These are phyloP conservation scores for Baronia brevicornis DNA, from an alignment of 2,888 invertebrate genomes.

Conservation along the genomic window DNA sequence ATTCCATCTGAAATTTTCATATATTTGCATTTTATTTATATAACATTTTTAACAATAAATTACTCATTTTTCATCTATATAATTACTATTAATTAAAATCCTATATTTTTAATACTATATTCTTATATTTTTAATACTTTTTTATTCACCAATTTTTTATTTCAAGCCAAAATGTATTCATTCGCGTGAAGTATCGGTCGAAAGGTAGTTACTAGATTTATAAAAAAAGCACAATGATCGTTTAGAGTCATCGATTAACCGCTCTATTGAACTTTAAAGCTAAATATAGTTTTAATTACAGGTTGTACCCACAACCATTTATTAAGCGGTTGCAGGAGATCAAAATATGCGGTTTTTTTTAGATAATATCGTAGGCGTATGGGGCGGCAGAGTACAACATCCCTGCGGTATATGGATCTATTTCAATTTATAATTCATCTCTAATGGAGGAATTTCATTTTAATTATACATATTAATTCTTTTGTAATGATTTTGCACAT, in stretches of 20 bases:
- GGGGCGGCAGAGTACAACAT: slow-evolving; percentile 25
- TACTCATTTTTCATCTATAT: too few species aligned
- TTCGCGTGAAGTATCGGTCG: too few species aligned
- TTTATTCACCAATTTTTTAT: too few species aligned
- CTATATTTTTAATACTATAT: too few species aligned
- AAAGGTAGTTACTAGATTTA: too few species aligned
- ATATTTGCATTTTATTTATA: too few species aligned
- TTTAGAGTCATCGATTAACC: slow-evolving; percentile 43
- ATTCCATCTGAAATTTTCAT: too few species aligned
- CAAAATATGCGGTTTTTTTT: slow-evolving; percentile 52
- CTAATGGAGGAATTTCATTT: slow-evolving; percentile 41
- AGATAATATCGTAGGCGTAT: slow-evolving; percentile 18
- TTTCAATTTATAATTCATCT: slow-evolving; percentile 47
- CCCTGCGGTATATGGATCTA: slow-evolving; percentile 42
- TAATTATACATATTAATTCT: slow-evolving; percentile 50
- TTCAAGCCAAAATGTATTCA: too few species aligned
- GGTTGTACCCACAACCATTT: slow-evolving; percentile 35
- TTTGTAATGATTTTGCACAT: slow-evolving; percentile 37
- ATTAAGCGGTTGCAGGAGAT: slow-evolving; percentile 64
- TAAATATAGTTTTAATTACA: slow-evolving; percentile 64
- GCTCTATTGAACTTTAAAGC: slow-evolving; percentile 44
- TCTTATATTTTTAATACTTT: too few species aligned
- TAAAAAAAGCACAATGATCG: slow-evolving; percentile 8
- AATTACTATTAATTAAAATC: too few species aligned
- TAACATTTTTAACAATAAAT: too few species aligned